Evolutionary conservation across 2,888 invertebrate species (phyloP), one percentile per base, ranked within the genome.

Genomic region (Eretmocerus hayati): DNA sequence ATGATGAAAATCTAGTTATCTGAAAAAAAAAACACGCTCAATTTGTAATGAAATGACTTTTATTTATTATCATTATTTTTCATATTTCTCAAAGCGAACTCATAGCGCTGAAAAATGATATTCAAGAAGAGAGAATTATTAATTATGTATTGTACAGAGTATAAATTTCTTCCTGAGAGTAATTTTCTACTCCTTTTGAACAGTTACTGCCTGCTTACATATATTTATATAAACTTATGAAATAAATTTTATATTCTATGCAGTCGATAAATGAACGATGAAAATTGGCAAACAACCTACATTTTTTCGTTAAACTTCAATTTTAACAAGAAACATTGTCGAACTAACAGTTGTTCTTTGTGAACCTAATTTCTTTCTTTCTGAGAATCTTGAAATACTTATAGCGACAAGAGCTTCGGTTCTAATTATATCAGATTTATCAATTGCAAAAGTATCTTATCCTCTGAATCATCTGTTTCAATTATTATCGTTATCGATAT

Each of bases 81-180:
- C 45, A 49, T 42, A 52, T 54, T 54, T 52, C 44, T 52, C 39
- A 49, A 54, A 54, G 54, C 54, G 52, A 46, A 49, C 47, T 42
- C 46, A 49, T 52, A 38, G 44, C 49, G 51, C 39, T 35, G 47
- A 54, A 54, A 48, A 41, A 54, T 49, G 46, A 52, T 51, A 48
- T 49, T 52, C 49, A 52, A 54, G 54, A 54, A 54, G 51, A 54
- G 54, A 54, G 54, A 49, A 54, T 52, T 52, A 52, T 52, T 52
- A 52, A 54, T 49, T 54, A 54, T 51, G 30, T 54, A 54, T 54
- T 52, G 42, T 54, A 52, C 54, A 52, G n/a, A n/a, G 48, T 54
- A 54, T 49, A 54, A 54, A 54, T 54, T 54, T 43, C 39, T 51
- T 49, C 39, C 42, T 49, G 42, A 46, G 51, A 52, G 44, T 54